Percentiles rank a stretch among this genome's conserved stretches.
Conservation (phyloP, 2,888 invertebrate genomes). For the Rhopalosiphum nymphaeae region DNA sequence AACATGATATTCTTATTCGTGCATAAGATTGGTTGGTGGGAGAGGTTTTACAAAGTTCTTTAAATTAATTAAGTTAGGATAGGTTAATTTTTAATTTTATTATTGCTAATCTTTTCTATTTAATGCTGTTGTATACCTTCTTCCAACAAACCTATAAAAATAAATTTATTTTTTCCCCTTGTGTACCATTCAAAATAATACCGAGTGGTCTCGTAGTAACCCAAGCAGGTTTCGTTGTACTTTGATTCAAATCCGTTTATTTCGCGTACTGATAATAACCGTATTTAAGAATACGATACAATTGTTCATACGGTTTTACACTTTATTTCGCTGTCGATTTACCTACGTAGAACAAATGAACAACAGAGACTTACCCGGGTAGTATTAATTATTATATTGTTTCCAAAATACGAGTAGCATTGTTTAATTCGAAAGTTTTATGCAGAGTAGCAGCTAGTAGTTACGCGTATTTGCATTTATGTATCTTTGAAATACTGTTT, state of each 20-base stretch:
- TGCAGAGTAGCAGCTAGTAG: not conserved
- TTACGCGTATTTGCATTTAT: not conserved
- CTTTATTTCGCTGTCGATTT: conserved; percentile 2
- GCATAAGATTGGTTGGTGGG: not conserved
- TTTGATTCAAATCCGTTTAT: not conserved
- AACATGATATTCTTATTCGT: not conserved
- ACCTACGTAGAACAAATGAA: not conserved
- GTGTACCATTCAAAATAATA: not conserved
- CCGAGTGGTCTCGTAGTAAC: not conserved
- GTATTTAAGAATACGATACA: not conserved
- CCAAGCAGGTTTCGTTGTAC: not conserved
- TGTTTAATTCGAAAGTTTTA: not conserved
- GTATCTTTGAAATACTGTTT: not conserved
- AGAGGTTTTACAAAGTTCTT: not conserved
- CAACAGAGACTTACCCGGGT: not conserved
- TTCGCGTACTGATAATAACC: not conserved
- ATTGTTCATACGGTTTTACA: not conserved
- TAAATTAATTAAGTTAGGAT: not conserved
- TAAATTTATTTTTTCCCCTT: not conserved
- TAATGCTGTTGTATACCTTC: not conserved
- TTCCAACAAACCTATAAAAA: not conserved
- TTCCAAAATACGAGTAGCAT: not conserved
- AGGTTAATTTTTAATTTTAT: not conserved
- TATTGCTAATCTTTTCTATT: not conserved
- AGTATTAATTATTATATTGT: conserved; percentile 15